These are phyloP conservation scores for Hanleya hanleyi DNA, from an alignment of 2,888 invertebrate species.

Conservation along the genomic window DNA sequence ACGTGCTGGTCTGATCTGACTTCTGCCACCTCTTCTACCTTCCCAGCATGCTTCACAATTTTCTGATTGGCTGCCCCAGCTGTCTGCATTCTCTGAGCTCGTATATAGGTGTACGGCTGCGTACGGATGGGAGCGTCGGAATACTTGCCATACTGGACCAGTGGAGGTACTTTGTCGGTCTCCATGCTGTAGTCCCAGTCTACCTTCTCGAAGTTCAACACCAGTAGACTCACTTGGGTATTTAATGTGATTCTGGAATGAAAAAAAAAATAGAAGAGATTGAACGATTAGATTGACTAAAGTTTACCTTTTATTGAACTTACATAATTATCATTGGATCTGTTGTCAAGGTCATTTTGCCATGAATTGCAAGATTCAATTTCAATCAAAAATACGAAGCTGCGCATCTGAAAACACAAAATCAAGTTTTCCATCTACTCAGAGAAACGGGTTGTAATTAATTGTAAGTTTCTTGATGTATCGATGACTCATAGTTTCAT, in stretches of 20 bases:
- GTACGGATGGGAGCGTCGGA: conserved; percentile 66
- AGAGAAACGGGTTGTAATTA: no score
- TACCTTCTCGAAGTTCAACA: conserved; percentile 70
- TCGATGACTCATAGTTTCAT: no score
- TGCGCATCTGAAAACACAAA: no score
- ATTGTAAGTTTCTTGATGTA: no score
- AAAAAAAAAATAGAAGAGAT: no score
- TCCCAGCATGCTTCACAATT: conserved; percentile 48
- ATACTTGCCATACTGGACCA: conserved; percentile 68
- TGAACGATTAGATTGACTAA: no score
- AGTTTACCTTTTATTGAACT: no score
- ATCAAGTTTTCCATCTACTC: no score
- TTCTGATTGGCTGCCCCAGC: conserved; percentile 69
- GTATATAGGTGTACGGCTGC: conserved; percentile 68
- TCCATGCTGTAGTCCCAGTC: conserved; percentile 71
- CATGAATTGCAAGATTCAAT: no score
- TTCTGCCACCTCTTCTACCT: conserved; percentile 3
- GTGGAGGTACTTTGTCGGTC: conserved; percentile 68
- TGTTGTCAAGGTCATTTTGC: no score
- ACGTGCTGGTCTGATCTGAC: conserved; percentile 37
- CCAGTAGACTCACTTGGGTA: conserved; percentile 66
- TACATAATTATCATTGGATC: no score
- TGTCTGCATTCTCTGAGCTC: conserved; percentile 69
- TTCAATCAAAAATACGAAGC: no score
- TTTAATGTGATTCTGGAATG: conserved; percentile 70